Evolutionary conservation across 2,888 invertebrate genomes (phyloP).

Genomic region (Mesorhabditis sp.): DNA sequence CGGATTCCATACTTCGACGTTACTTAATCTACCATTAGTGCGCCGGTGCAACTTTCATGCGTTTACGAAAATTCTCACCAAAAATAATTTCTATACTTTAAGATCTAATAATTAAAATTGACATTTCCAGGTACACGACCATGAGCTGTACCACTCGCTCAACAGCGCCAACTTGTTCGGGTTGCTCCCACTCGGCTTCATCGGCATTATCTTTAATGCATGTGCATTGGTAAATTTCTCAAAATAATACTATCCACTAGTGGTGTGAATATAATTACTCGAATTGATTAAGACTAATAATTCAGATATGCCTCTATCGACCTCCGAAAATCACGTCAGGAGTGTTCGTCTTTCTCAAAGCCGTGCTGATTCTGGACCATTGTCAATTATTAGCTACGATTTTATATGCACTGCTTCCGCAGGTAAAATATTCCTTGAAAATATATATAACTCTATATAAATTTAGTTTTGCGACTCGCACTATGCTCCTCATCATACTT

Average conservation of each 20-base stretch:
- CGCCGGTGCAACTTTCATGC: too few species aligned
- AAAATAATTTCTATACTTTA: too few species aligned
- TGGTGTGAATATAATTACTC: background rate
- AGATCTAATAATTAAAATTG: too few species aligned
- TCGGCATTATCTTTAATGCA: constrained; percentile 52
- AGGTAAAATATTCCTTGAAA: background rate
- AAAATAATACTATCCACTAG: background rate
- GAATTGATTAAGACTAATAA: constrained; percentile 9
- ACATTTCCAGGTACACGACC: constrained; percentile 44
- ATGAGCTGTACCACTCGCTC: constrained; percentile 49
- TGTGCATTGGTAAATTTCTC: constrained; percentile 46
- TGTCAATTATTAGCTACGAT: constrained; percentile 45
- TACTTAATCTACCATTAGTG: too few species aligned
- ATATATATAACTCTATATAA: too few species aligned
- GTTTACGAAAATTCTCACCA: too few species aligned
- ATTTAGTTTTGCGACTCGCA: constrained; percentile 36
- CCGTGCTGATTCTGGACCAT: constrained; percentile 50
- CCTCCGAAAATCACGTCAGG: constrained; percentile 57
- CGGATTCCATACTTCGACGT: too few species aligned
- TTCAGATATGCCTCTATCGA: constrained; percentile 53
- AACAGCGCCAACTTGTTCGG: constrained; percentile 42
- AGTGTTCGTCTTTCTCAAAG: constrained; percentile 55
- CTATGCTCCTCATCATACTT: constrained; percentile 29
- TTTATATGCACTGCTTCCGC: background rate
- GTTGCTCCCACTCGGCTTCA: constrained; percentile 46